Base-by-base conservation (phyloP, 2,113 vertebrate species). In the Lasiurus cinereus region DNA sequence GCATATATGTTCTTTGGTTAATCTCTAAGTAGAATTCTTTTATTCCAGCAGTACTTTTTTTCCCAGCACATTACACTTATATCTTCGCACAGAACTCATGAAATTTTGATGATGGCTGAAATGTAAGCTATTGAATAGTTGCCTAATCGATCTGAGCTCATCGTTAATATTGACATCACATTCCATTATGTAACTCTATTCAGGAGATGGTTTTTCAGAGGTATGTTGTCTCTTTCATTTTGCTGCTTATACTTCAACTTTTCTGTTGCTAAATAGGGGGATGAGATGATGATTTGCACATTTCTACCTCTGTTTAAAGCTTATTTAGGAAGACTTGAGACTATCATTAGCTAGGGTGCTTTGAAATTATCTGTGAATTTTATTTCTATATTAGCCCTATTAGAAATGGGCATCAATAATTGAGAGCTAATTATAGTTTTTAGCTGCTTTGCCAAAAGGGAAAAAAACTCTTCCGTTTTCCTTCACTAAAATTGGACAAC, bases 101-200 rank as follows among this genome's bases (percentile, higher is more conserved):
- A 96, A 97, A 97, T 78, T 96, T 97, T 97, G 73, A 97, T 96
- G 95, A 93, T 69, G 73, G 29, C 82, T 89, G 79, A 95, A 90
- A 95, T 85, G 78, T 8, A 88, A 83, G 95, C 52, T 95, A 70
- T 73, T 48, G 80, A 95, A 82, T 62, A 82, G 72, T 93, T 85
- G 80, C 77, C 24, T 27, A 52, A 97, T 96, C 73, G 50, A 96
- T 96, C 62, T 52, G 88, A 90, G 83, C 83, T 89, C 64, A 85
- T 94, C 94, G 85, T 84, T 91, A 84, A 90, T 95, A 82, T 79
- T 88, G 96, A 90, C 62, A 59, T 94, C 73, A 84, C 29, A 33
- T 96, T 83, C 87, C 92, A 93, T 96, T 95, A 90, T 62, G 66
- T 13, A 46, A 80, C 83, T 94, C 18, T 48, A 4, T 76, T 96